Evolutionary conservation across 2,113 vertebrate species (phyloP).

Genomic region (Bombycilla garrulus): DNA sequence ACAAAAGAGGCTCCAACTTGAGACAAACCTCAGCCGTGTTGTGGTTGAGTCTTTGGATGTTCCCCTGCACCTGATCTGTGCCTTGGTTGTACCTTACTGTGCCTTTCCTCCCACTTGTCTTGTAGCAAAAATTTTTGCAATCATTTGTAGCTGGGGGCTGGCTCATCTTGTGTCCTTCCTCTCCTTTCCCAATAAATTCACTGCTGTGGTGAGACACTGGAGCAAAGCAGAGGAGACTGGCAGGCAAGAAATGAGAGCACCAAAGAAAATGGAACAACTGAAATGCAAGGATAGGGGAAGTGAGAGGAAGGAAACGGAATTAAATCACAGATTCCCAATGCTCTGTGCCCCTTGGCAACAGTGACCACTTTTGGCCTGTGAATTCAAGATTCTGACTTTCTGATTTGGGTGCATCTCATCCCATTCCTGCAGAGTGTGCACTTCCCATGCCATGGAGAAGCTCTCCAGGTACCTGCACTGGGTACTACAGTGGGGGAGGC

Average conservation of each 20-base stretch:
- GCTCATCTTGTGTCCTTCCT: neutral
- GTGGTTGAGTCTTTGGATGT: neutral
- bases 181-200: neutral
- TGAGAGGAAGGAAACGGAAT: neutral
- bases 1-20: neutral
- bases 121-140: rapidly evolving
- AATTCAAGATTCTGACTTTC: neutral
- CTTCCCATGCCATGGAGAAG: rapidly evolving
- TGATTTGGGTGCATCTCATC: neutral
- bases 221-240: neutral
- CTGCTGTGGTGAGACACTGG: neutral
- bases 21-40: neutral
- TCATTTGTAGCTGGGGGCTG: neutral
- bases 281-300: neutral
- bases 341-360: neutral
- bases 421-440: rapidly evolving
- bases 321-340: neutral
- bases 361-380: neutral
- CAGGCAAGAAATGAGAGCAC: neutral
- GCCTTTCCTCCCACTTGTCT: neutral
- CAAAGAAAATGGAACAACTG: neutral
- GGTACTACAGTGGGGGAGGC: neutral
- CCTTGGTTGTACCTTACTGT: too few species aligned
- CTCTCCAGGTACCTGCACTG: neutral
- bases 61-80: neutral